These are phyloP conservation scores for Crambe crambe DNA, from an alignment of 37 sponge, comb jelly and placozoan genomes.

Conservation along the genomic window DNA sequence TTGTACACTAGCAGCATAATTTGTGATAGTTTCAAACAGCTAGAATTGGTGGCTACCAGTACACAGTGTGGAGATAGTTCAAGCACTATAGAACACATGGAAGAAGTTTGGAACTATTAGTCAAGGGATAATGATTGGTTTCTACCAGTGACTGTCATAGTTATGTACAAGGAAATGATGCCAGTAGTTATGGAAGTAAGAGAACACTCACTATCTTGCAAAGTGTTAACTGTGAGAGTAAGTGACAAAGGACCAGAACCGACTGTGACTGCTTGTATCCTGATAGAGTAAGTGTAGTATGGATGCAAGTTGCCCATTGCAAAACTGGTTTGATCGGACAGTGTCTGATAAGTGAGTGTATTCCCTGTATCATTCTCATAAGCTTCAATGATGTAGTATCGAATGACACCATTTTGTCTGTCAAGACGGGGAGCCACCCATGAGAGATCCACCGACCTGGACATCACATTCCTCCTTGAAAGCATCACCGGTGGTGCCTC, in stretches of 20 bases:
- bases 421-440: background rate
- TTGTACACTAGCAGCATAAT: background rate
- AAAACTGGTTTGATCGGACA: background rate
- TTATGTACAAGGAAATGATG: too few relatives aligned
- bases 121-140: too few relatives aligned
- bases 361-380: conserved; percentile 11
- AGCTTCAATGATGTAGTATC: background rate
- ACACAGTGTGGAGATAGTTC: too few relatives aligned
- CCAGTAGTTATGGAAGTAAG: too few relatives aligned
- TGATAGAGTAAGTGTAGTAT: background rate
- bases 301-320: background rate
- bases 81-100: too few relatives aligned
- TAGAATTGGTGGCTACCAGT: background rate
- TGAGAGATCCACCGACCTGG: background rate
- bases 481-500: background rate
- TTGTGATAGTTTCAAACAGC: background rate
- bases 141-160: too few relatives aligned
- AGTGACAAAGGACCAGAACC: background rate
- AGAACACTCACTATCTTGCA: conserved; percentile 8
- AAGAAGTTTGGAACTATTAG: too few relatives aligned
- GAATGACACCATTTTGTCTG: conserved; percentile 14
- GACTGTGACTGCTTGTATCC: background rate
- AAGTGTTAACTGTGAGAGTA: background rate
- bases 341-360: background rate
- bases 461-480: background rate